Evolutionary conservation across 2,113 vertebrate species (phyloP), one percentile per base, ranked within the genome.

Genomic region (Sialia sialis): DNA sequence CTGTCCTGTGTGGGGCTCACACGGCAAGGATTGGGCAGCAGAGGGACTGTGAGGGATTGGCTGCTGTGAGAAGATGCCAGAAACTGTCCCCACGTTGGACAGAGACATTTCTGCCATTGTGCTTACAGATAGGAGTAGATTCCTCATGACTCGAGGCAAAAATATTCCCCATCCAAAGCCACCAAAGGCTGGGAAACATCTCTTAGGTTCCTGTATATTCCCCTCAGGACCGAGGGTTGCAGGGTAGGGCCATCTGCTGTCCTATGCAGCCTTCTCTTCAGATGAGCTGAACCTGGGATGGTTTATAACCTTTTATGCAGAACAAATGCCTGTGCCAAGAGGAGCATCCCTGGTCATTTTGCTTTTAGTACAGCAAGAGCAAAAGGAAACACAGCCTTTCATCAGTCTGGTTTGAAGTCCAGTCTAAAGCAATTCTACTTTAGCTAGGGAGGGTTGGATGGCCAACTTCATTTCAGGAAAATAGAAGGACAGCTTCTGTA

Each of bases 311-410:
- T 64, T 64, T 81, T 26, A 55, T 30, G 34, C 9, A 70, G 66
- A 78, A 29, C 38, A 52, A 46, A 54, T 58, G 58, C 52, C 30
- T 60, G 55, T 56, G 70, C 66, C 70, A 44, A 48, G 58, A 55
- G 51, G 13, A 90, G 38, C 82, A 44, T 55, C 60, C 78, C 39
- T 67, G 46, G 17, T 51, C 68, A 56, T 93, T 72, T 76, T 66
- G 54, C 70, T 87, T 92, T 95, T 68, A 36, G 79, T 88, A 15
- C 26, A 85, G 62, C 60, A 78, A 34, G 62, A 67, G 36, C 67
- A 89, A 69, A 93, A 84, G 38, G 64, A 69, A 94, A 74, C 0
- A 1, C 26, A 48, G 75, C 41, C 62, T 91, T 84, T 82, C 46
- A 87, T 84, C 55, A 26, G 27, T 25, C 43, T 54, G 60, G 43